phyloP scores from a whole-genome alignment of 2,888 invertebrate species.

The Beris chalybata region DNA sequence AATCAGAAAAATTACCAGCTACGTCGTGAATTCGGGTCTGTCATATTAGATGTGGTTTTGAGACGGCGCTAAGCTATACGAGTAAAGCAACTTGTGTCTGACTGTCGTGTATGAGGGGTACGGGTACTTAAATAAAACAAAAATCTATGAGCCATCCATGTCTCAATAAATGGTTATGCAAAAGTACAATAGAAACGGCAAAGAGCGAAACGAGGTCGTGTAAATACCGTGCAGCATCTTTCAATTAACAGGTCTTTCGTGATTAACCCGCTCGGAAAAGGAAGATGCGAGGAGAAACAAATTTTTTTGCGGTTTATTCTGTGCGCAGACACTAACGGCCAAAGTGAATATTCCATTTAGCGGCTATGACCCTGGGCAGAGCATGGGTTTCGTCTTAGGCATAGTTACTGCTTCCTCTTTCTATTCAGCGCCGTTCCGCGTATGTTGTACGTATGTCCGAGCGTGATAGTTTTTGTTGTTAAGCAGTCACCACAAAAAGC shows the following conservation, averaged over 20 bases:
- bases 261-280: conserved; percentile 66
- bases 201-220: conserved; percentile 1
- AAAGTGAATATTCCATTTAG: conserved; percentile 67
- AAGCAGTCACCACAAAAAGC: too few species aligned
- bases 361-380: conserved; percentile 76
- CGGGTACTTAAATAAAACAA: too few species aligned
- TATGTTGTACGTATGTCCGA: too few species aligned
- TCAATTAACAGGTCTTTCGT: conserved; percentile 49
- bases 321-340: conserved; percentile 69
- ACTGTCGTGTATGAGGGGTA: too few species aligned
- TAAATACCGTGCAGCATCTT: conserved; percentile 1
- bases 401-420: conserved; percentile 76
- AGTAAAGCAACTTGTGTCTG: too few species aligned
- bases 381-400: conserved; percentile 67
- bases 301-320: conserved; percentile 67
- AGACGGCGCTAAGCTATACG: too few species aligned
- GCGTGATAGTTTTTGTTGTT: too few species aligned
- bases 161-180: conserved; percentile 55
- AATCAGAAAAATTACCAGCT: too few species aligned
- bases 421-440: too few species aligned
- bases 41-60: too few species aligned
- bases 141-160: conserved; percentile 56
- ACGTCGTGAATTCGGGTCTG: too few species aligned
- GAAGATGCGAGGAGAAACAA: conserved; percentile 70
- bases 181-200: conserved; percentile 51